These are phyloP conservation scores for Phrynocephalus versicolor DNA, from an alignment of 2,113 vertebrate genomes.

Conservation along the genomic window DNA sequence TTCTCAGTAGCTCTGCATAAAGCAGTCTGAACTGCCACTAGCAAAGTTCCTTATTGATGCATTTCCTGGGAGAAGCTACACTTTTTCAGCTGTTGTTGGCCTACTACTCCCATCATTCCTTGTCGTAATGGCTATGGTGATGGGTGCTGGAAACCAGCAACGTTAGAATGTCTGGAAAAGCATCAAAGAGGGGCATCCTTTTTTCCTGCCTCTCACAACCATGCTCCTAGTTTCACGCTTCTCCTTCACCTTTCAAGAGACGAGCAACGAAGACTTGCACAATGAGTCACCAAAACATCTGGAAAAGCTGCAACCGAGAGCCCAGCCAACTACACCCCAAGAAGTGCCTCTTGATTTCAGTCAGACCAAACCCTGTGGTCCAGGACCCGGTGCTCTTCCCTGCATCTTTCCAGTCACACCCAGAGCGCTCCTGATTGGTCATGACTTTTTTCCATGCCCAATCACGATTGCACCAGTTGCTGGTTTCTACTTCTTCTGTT, in stretches of 20 bases:
- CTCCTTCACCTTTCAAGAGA: conserved; percentile 2
- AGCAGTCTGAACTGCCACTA: no score
- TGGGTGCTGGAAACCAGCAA: not conserved
- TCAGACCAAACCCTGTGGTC: not conserved
- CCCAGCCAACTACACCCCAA: not conserved
- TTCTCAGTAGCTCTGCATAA: no score
- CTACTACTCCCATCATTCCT: not conserved
- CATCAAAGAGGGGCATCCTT: not conserved
- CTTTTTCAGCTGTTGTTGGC: not conserved
- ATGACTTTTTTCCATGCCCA: not conserved
- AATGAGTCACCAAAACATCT: conserved; percentile 35
- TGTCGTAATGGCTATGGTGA: not conserved
- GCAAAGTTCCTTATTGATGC: no score
- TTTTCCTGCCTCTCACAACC: not conserved
- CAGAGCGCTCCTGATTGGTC: not conserved
- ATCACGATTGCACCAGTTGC: not conserved
- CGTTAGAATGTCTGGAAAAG: not conserved
- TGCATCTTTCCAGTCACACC: not conserved
- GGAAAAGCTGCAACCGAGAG: conserved; percentile 1
- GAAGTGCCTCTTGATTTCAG: conserved; percentile 23
- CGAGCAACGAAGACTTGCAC: conserved; percentile 1
- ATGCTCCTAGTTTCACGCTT: not conserved
- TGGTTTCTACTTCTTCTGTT: not conserved
- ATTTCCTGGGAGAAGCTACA: not conserved
- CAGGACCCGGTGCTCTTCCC: not conserved